Evolutionary conservation across 2,797 vertebrate species (phyloP), one percentile per base, ranked within the genome.

Genomic region (Coregonus sp.): DNA sequence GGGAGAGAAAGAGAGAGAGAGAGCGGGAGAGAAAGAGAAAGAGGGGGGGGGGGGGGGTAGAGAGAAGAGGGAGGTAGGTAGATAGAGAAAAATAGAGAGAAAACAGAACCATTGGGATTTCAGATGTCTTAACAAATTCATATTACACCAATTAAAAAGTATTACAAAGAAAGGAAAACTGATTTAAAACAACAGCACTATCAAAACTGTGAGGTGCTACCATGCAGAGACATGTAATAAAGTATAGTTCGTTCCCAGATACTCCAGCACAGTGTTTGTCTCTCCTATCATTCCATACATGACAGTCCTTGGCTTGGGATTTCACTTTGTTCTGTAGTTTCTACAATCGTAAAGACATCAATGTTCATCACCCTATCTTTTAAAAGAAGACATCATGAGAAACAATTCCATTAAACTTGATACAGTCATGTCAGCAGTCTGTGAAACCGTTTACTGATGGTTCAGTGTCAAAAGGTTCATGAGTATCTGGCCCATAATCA

Each of bases 401-500:
- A 90, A 67, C 31, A 33, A 29, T 6, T 76, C 84, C 40, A 86
- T 91, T 90, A 87, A 88, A 89, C 40, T 80, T 79, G 78, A 89
- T 77, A 65, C 81, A 86, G 85, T 86, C 73, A 77, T 80, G 76
- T 66, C 59, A 29, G 86, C 61, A 65, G 82, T 88, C 91, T 92
- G 91, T 70, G 51, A 86, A 91, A 91, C 81, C 86, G 81, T 90
- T 91, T 78, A 89, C 84, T 5, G 76, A 78, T 80, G 50, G 5
- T 74, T 5, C 76, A 81, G 73, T 85, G 83, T 89, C 82, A 84
- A 80, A 14, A 73, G 86, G 86, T 90, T 86, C 51, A 76, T 75
- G 81, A 88, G 1, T 87, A 89, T 89, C 81, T 90, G 83, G 87
- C 87, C 79, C 76, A 56, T 83, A 86, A 91, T 92, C 82, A 92